These are phyloP conservation scores for Pocillopora grandis DNA, from an alignment of 92 coral and sea anemone genomes.

Conservation along the genomic window DNA sequence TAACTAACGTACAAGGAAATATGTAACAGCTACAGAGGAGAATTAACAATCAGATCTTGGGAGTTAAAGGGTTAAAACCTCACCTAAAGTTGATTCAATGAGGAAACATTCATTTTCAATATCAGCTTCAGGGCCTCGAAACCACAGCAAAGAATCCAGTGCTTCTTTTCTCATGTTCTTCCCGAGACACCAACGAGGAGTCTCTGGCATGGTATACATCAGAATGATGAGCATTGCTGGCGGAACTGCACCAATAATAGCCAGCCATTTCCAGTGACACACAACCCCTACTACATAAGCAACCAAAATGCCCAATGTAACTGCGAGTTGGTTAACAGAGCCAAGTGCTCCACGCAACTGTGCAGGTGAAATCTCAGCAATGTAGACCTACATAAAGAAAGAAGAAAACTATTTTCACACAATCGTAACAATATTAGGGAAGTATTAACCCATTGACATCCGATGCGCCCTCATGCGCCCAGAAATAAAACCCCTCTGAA, in stretches of 20 bases:
- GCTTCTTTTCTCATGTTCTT: constrained; percentile 67
- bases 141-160: constrained; percentile 59
- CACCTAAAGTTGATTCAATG: constrained; percentile 58
- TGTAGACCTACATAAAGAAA: constrained; percentile 62
- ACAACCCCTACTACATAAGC: constrained; percentile 61
- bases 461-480: too few relatives aligned
- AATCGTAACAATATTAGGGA: too few relatives aligned
- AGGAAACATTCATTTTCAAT: constrained; percentile 71
- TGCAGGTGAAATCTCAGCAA: constrained; percentile 83
- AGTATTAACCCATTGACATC: too few relatives aligned
- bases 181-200: constrained; percentile 84
- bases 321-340: constrained; percentile 67
- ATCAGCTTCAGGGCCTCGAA: constrained; percentile 64
- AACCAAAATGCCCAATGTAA: constrained; percentile 66
- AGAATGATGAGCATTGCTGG: constrained; percentile 58
- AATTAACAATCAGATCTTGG: too few relatives aligned
- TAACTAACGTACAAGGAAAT: too few relatives aligned
- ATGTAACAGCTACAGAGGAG: too few relatives aligned
- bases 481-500: too few relatives aligned
- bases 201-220: constrained; percentile 79
- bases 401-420: background rate
- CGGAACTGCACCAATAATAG: constrained; percentile 69
- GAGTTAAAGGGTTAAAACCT: constrained; percentile 7
- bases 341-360: constrained; percentile 79
- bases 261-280: constrained; percentile 67